Evolutionary conservation across 1,140 invertebrate species (phyloP), one percentile per base, ranked within the genome.

Genomic region (Anoplophora glabripennis): DNA sequence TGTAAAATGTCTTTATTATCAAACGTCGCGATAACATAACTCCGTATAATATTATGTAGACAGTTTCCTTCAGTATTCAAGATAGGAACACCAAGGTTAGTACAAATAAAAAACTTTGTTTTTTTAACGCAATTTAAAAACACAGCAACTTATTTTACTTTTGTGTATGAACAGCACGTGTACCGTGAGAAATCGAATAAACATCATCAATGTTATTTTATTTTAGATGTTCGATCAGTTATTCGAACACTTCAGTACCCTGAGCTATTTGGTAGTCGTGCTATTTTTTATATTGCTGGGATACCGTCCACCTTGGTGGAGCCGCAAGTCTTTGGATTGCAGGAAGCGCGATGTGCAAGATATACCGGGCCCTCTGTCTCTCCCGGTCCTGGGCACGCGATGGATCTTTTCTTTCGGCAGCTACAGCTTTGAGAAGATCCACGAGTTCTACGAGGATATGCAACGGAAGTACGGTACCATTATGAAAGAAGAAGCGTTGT

Each of bases 381-480:
- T 93, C 14, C 90, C 90, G 0, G 74, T 91, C 15, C 65, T 93
- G n/a, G 91, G 91, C 1, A 92, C 90, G 4, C 81, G 83, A 44
- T 94, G 90, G 91, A 83, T 88, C 12, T 93, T 89, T 72, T 81
- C 78, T 1, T 67, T 63, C 34, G 85, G 86, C 8, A 75, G 80
- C 38, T 93, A 91, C 68, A 82, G 80, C 62, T 79, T 90, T 74
- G 83, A 83, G 51, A 87, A 89, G 69, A 77, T 93, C 21, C 91
- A 93, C 72, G 86, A 90, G 63, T 88, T 87, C 53, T 90, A 93
- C 73, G 66, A 74, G 84, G 86, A 89, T 65, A 84, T 89, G 78
- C 84, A 85, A 69, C 74, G 73, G 57, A 80, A 81, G 54, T 94
- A 89, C 76, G 92, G 92, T 18, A 76, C 81, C 38, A 80, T 94